These are phyloP conservation scores for Polydesmus complanatus DNA, from an alignment of 2,888 invertebrate genomes.

Conservation along the genomic window DNA sequence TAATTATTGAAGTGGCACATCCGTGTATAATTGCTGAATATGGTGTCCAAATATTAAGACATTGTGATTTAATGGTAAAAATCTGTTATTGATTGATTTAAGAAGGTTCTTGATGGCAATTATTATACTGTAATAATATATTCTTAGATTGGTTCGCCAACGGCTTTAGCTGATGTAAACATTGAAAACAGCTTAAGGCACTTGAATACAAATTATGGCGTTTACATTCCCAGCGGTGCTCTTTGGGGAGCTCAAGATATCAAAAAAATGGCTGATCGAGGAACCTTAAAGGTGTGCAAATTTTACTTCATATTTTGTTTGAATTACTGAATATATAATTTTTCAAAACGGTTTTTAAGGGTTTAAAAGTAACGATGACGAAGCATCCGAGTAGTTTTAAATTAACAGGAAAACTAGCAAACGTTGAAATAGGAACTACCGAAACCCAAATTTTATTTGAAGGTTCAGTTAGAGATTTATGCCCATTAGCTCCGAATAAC, in stretches of 20 bases:
- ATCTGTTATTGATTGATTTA: neutral
- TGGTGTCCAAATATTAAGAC: slow-evolving; percentile 34
- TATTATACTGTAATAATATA: neutral
- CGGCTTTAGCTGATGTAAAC: slow-evolving; percentile 36
- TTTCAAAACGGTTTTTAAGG: slow-evolving; percentile 25
- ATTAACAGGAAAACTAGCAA: slow-evolving; percentile 34
- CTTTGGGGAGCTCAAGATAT: slow-evolving; percentile 44
- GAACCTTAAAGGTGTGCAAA: slow-evolving; percentile 32
- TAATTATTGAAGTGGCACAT: slow-evolving; percentile 42
- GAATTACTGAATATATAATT: slow-evolving; percentile 6
- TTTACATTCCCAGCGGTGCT: slow-evolving; percentile 40
- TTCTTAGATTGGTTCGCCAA: slow-evolving; percentile 39
- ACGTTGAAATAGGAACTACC: slow-evolving; percentile 29
- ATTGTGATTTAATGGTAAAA: slow-evolving; percentile 37
- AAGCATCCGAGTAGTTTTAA: slow-evolving; percentile 40
- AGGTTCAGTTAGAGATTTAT: slow-evolving; percentile 39
- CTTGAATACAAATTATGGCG: slow-evolving; percentile 29
- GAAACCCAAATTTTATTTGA: slow-evolving; percentile 20
- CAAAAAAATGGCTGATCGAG: slow-evolving; percentile 38
- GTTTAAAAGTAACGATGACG: slow-evolving; percentile 38
- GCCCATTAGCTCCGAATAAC: slow-evolving; percentile 42
- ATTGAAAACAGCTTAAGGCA: slow-evolving; percentile 29
- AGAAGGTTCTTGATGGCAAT: neutral
- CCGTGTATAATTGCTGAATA: slow-evolving; percentile 36
- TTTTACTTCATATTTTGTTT: neutral